A percentile compares a stretch with the other conserved stretches of the same genome.
These are phyloP conservation scores for Zosterops lateralis DNA, from an alignment of 2,113 vertebrate species.

Conservation along the genomic window DNA sequence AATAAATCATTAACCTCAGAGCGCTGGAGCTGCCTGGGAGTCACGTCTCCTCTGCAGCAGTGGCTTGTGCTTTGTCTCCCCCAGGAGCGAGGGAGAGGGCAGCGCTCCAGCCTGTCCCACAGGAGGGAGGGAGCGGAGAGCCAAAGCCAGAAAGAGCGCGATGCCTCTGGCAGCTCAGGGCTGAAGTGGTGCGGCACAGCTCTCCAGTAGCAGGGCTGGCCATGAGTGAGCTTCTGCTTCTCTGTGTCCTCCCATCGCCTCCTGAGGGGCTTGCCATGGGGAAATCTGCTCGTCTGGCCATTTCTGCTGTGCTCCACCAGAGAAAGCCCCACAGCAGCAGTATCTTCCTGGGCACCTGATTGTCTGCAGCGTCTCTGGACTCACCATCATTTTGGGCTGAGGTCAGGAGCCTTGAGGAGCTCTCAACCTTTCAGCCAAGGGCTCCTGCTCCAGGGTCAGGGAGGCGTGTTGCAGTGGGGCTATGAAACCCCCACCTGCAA, in stretches of 20 bases:
- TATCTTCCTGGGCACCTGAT: rapidly evolving
- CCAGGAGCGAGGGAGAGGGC: background rate
- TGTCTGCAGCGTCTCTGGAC: background rate
- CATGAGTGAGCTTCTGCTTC: background rate
- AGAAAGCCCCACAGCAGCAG: background rate
- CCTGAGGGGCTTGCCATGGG: rapidly evolving
- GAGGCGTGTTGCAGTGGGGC: background rate
- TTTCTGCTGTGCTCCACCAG: background rate
- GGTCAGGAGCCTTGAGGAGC: background rate
- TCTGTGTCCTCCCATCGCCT: background rate
- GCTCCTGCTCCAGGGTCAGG: background rate
- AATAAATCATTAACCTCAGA: background rate
- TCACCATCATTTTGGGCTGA: background rate
- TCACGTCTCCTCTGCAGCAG: background rate
- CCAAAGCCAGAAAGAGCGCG: background rate
- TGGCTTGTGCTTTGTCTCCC: background rate
- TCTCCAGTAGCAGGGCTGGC: background rate
- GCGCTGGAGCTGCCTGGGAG: background rate
- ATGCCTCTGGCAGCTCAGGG: background rate
- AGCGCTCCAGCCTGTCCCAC: background rate
- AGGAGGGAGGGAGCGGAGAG: rapidly evolving
- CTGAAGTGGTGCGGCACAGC: rapidly evolving
- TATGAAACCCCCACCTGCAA: background rate
- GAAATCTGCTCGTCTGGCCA: rapidly evolving
- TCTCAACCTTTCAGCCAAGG: background rate